A percentile compares a stretch with the other conserved stretches of the same genome.
Conservation (phyloP, 2,888 invertebrate genomes). For the Dione vanillae region DNA sequence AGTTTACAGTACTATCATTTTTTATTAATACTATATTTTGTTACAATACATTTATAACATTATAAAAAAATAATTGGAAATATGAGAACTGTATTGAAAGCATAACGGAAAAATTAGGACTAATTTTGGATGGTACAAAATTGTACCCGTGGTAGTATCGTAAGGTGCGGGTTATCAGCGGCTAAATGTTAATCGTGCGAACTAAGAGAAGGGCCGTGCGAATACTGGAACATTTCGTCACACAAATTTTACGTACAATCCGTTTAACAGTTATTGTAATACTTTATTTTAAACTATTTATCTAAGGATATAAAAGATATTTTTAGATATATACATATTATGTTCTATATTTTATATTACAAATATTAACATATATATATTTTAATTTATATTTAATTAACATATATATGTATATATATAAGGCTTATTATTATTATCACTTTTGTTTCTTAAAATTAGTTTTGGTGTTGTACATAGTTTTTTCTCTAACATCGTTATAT, state of each 20-base stretch:
- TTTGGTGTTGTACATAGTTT: background rate
- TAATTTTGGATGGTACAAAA: slow-evolving; percentile 6
- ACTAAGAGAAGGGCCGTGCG: slow-evolving; percentile 67
- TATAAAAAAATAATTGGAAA: background rate
- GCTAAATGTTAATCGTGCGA: slow-evolving; percentile 62
- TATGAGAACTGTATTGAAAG: background rate
- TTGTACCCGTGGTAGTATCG: slow-evolving; percentile 34
- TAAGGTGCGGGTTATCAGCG: slow-evolving; percentile 52
- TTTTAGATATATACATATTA: background rate
- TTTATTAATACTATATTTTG: too few relatives aligned
- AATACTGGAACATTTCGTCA: slow-evolving; percentile 68
- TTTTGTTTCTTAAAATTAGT: background rate
- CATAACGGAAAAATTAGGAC: background rate
- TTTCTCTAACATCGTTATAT: background rate
- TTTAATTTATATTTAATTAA: too few relatives aligned
- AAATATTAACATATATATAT: too few relatives aligned
- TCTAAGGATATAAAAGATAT: background rate
- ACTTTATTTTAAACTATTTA: slow-evolving; percentile 19
- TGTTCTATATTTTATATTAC: too few relatives aligned
- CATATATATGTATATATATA: too few relatives aligned
- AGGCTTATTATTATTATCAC: background rate
- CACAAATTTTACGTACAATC: slow-evolving; percentile 37
- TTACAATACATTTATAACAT: background rate
- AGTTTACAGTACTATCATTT: too few relatives aligned
- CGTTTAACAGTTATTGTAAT: slow-evolving; percentile 35